A percentile compares a stretch with the other conserved stretches of the same genome.
Conservation (phyloP, 2,888 invertebrate species). For the Autographa pulchrina region DNA sequence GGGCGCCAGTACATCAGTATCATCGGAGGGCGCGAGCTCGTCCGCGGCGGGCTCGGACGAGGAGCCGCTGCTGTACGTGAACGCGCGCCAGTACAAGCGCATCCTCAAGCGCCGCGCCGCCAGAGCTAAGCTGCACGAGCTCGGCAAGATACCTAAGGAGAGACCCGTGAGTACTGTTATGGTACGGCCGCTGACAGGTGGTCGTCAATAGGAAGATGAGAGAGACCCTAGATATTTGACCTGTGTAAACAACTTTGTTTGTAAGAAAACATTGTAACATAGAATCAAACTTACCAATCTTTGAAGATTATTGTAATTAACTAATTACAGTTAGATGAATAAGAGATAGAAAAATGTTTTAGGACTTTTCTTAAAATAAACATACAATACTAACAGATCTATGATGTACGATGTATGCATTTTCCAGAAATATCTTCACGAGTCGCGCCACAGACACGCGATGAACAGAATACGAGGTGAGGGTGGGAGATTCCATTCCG, state of each 20-base stretch:
- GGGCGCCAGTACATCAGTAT: conserved; percentile 71
- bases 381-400: no score
- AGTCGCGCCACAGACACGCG: conserved; percentile 98
- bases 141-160: conserved; percentile 98
- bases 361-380: no score
- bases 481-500: conserved; percentile 98
- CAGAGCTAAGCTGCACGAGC: conserved; percentile 97
- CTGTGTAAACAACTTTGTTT: no score
- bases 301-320: no score
- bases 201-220: no score
- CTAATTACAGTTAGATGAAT: no score
- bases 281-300: no score
- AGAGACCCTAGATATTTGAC: no score
- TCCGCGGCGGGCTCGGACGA: conserved; percentile 92
- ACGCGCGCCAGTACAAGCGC: conserved; percentile 99
- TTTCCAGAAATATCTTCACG: conserved; percentile 98
- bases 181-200: no score
- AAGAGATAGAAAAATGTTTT: no score
- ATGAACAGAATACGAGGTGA: conserved; percentile 99
- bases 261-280: no score
- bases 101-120: conserved; percentile 98
- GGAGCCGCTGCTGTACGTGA: conserved; percentile 99
- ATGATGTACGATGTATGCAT: no score
- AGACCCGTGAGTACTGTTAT: conserved; percentile 91
- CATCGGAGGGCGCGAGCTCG: conserved; percentile 72